phyloP scores from a whole-genome alignment of 2,113 vertebrate species.

The Scolopax mira region DNA sequence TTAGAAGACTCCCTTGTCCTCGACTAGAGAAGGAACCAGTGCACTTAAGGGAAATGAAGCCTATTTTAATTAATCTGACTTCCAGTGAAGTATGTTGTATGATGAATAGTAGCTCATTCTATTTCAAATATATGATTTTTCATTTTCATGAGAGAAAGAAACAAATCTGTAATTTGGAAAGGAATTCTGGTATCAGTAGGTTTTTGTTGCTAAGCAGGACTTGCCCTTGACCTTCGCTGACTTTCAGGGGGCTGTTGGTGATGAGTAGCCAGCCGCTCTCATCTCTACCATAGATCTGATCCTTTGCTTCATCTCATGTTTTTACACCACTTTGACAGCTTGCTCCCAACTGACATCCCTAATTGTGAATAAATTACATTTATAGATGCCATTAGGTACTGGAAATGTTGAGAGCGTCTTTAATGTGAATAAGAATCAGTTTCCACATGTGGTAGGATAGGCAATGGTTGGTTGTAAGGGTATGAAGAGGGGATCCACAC shows the following conservation, averaged over 20 bases:
- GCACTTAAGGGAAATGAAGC: neutral
- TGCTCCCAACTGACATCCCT: neutral
- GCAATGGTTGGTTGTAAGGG: neutral
- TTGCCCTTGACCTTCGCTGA: neutral
- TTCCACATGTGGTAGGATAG: neutral
- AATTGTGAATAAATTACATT: neutral
- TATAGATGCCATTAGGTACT: neutral
- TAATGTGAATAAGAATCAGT: neutral
- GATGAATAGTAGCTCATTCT: neutral
- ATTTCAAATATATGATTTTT: neutral
- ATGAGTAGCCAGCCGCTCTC: neutral
- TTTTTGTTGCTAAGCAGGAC: neutral
- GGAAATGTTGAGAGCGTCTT: neutral
- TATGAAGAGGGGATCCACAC: neutral
- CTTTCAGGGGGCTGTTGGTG: neutral
- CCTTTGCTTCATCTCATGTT: neutral
- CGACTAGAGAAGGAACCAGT: neutral
- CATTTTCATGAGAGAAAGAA: neutral
- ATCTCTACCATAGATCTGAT: neutral
- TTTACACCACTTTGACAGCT: neutral
- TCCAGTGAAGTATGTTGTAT: neutral
- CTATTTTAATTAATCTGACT: neutral
- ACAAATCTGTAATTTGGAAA: neutral
- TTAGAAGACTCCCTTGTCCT: neutral
- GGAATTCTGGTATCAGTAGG: neutral